Evolutionary conservation across 1,140 invertebrate species (phyloP).

Genomic region (Melanaphis sacchari): DNA sequence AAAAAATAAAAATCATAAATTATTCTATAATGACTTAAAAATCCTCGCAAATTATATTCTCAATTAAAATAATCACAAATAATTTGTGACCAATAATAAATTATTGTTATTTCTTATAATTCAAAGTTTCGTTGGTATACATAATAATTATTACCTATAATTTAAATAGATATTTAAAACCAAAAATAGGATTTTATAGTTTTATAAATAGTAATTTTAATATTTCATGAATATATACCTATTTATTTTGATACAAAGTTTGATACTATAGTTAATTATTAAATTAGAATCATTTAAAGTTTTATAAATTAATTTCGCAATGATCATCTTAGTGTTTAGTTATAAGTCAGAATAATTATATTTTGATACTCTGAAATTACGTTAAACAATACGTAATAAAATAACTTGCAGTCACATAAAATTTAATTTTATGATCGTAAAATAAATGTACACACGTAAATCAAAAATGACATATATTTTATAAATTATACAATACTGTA

Average conservation of each 20-base stretch:
- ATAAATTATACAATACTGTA: neutral
- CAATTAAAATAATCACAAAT: neutral
- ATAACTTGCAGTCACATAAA: neutral
- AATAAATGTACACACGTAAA: neutral
- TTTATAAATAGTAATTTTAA: neutral
- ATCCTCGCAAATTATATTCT: neutral
- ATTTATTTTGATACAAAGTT: neutral
- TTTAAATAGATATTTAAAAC: neutral
- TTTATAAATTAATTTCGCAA: neutral
- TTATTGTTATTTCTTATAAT: neutral
- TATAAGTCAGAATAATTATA: neutral
- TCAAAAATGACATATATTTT: neutral
- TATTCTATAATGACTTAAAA: neutral
- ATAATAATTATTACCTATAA: neutral
- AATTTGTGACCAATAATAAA: neutral
- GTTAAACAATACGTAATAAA: neutral
- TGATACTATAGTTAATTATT: too few species aligned
- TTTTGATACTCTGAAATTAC: neutral
- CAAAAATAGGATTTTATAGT: neutral
- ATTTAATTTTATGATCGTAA: constrained; percentile 2
- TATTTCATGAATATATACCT: neutral
- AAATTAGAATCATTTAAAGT: neutral
- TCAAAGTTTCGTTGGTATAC: too few species aligned
- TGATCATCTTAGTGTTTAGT: neutral
- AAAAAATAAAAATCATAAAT: neutral